Percentiles rank a stretch among this genome's conserved stretches.
phyloP scores from a whole-genome alignment of 1,140 invertebrate species.

The Nasonia longicornis region DNA sequence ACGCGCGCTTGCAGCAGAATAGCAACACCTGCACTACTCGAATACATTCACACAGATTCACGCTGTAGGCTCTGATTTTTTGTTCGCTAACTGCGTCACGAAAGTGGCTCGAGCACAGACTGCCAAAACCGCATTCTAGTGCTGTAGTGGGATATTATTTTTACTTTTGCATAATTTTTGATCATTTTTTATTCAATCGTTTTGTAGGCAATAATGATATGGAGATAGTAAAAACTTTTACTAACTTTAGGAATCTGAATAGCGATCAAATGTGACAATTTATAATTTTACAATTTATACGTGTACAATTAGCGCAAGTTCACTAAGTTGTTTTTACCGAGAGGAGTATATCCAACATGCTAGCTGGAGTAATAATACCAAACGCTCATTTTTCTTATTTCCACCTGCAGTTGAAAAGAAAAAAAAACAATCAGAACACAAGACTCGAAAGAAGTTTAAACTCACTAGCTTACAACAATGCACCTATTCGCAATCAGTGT shows the following conservation, averaged over 20 bases:
- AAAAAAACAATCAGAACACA: neutral
- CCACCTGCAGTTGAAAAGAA: constrained; percentile 15
- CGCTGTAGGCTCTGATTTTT: neutral
- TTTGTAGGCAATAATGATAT: no score
- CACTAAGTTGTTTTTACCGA: no score
- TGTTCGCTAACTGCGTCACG: neutral
- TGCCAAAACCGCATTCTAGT: neutral
- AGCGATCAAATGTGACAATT: no score
- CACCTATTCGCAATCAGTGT: neutral
- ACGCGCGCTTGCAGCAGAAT: neutral
- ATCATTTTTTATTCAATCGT: neutral
- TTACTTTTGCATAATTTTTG: neutral
- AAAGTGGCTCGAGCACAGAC: neutral
- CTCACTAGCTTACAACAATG: neutral
- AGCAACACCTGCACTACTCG: neutral
- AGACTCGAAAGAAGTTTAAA: neutral
- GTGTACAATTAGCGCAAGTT: no score
- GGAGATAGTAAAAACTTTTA: no score
- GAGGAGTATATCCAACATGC: neutral
- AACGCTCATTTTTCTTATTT: constrained; percentile 35
- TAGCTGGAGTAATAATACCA: neutral
- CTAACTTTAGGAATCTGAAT: no score
- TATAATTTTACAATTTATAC: no score
- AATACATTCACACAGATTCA: neutral
- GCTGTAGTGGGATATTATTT: neutral